Conservation (phyloP, 2,797 vertebrate genomes). For the Psittacula echo region DNA sequence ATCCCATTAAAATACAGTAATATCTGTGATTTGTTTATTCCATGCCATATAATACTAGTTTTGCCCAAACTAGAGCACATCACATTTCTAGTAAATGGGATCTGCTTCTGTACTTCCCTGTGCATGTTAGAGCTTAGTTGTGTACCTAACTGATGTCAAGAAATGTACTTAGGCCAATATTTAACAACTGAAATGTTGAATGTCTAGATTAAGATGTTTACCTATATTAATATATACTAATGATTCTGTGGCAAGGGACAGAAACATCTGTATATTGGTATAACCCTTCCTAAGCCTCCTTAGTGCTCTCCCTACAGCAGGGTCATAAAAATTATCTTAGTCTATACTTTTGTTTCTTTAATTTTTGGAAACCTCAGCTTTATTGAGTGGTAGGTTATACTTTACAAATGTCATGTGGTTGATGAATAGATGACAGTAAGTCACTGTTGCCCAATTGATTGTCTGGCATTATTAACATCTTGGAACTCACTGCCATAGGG, state of each 20-base stretch:
- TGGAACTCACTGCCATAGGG: not conserved
- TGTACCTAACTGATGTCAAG: not conserved
- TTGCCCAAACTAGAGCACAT: not conserved
- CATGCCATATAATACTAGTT: rapidly evolving
- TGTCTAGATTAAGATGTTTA: not conserved
- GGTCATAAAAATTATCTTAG: not conserved
- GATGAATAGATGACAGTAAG: not conserved
- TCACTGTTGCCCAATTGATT: not conserved
- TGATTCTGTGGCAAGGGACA: not conserved
- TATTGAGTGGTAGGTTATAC: not conserved
- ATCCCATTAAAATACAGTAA: not conserved
- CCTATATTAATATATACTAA: not conserved
- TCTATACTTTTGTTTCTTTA: not conserved
- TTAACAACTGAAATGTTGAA: not conserved
- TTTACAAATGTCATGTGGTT: not conserved
- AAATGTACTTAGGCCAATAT: not conserved
- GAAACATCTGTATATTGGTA: not conserved
- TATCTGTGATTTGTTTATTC: not conserved
- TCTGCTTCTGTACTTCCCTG: not conserved
- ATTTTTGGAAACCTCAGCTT: not conserved
- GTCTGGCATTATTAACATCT: not conserved
- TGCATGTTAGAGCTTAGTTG: not conserved
- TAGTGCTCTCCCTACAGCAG: not conserved
- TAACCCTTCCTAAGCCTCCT: not conserved
- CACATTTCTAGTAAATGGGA: not conserved